Evolutionary conservation across 1,140 invertebrate genomes (phyloP).

Genomic region (Phocides pigmalion): DNA sequence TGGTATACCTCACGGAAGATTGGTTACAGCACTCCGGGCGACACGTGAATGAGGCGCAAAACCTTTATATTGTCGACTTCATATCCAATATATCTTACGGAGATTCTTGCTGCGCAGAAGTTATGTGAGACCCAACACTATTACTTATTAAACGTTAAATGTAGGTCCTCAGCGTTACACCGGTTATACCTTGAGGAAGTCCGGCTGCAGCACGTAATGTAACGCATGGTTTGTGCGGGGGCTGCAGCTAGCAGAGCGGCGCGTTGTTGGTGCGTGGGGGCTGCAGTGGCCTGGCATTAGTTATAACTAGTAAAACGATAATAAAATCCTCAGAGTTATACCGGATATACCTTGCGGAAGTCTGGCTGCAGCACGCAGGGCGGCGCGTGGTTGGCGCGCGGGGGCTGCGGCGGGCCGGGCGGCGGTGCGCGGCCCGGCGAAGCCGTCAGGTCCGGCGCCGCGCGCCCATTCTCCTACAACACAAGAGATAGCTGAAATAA

Average conservation of each 20-base stretch:
- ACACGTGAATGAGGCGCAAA: background rate
- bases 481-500: too few species aligned
- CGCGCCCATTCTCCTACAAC: slow-evolving; percentile 92
- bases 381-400: slow-evolving; percentile 87
- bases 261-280: slow-evolving; percentile 48
- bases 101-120: too few species aligned
- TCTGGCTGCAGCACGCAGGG: slow-evolving; percentile 97
- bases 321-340: slow-evolving; percentile 1
- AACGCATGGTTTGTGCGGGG: slow-evolving; percentile 87
- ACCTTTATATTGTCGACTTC: background rate
- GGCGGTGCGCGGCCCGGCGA: slow-evolving; percentile 92
- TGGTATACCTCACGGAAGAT: background rate
- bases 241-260: slow-evolving; percentile 85
- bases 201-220: slow-evolving; percentile 96
- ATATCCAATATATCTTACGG: too few species aligned
- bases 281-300: slow-evolving; percentile 20
- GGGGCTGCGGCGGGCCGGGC: slow-evolving; percentile 84
- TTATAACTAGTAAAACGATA: slow-evolving; percentile 1
- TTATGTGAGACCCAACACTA: too few species aligned
- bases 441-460: slow-evolving; percentile 94
- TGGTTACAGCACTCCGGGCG: background rate
- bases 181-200: slow-evolving; percentile 93
- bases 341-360: slow-evolving; percentile 92
- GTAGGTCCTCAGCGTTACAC: slow-evolving; percentile 5
- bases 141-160: background rate